Evolutionary conservation across 2,113 vertebrate species (phyloP).

Genomic region (Datnioides undecimradiatus): DNA sequence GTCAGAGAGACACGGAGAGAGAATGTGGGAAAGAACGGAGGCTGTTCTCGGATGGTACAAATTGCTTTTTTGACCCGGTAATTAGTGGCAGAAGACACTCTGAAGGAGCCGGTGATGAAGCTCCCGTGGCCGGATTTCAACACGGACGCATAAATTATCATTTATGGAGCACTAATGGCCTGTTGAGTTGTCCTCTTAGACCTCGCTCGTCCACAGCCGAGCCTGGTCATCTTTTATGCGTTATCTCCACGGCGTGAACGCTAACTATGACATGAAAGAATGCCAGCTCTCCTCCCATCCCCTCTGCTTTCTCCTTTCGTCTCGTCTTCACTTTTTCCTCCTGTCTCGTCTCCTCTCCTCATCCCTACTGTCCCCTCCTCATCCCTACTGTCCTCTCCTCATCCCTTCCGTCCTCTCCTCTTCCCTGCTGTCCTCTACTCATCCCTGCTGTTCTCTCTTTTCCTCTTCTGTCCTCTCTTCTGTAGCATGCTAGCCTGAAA

Average conservation of each 20-base stretch:
- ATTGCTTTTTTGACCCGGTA: conserved; percentile 88
- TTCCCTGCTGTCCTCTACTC: neutral
- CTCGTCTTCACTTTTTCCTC: neutral
- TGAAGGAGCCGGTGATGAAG: conserved; percentile 80
- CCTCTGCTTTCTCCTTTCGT: conserved; percentile 6
- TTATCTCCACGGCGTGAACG: conserved; percentile 13
- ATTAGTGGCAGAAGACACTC: conserved; percentile 83
- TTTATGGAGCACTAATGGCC: conserved; percentile 83
- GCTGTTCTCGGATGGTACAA: conserved; percentile 83
- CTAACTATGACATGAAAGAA: conserved; percentile 60
- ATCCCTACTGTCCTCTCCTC: too few relatives aligned
- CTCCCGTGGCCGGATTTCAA: conserved; percentile 80
- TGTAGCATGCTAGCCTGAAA: neutral
- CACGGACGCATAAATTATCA: conserved; percentile 82
- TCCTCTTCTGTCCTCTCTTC: neutral
- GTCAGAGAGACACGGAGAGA: neutral
- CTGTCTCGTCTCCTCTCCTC: neutral
- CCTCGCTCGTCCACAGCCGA: conserved; percentile 50
- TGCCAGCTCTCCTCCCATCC: conserved; percentile 41
- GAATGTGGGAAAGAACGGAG: conserved; percentile 64
- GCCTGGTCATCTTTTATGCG: conserved; percentile 61
- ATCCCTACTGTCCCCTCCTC: neutral
- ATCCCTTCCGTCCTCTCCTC: neutral
- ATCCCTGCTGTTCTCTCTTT: neutral
- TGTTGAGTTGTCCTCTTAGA: conserved; percentile 76